A percentile compares a stretch with the other conserved stretches of the same genome.
These are phyloP conservation scores for Cinclus cinclus DNA, from an alignment of 2,113 vertebrate genomes.

Conservation along the genomic window DNA sequence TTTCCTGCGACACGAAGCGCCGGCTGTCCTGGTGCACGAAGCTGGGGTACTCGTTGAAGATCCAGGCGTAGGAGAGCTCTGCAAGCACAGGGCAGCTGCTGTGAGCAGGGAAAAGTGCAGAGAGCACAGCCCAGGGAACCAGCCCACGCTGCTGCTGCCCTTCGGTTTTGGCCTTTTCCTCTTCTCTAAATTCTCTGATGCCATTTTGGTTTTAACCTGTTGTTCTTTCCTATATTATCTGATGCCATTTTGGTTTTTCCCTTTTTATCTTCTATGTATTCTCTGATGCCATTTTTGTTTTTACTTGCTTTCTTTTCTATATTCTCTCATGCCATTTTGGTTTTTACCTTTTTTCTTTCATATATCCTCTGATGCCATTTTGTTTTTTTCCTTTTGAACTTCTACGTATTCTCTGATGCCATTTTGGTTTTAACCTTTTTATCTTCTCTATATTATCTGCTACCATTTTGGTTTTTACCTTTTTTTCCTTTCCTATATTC, in stretches of 20 bases:
- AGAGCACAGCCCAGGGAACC: fast-evolving
- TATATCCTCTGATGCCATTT: not conserved
- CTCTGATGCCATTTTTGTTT: not conserved
- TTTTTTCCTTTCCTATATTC: not conserved
- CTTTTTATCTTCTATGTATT: not conserved
- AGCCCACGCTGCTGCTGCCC: fast-evolving
- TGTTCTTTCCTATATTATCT: not conserved
- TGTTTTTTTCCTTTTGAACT: not conserved
- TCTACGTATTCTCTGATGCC: not conserved
- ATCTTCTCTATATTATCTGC: not conserved
- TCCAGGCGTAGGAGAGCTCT: slow-evolving; percentile 96
- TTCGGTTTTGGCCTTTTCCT: not conserved
- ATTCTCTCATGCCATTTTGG: not conserved
- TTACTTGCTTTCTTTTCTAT: no score
- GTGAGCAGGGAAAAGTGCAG: fast-evolving
- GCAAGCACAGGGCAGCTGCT: slow-evolving; percentile 9
- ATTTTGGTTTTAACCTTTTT: not conserved
- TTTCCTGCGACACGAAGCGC: slow-evolving; percentile 94
- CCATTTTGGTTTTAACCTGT: not conserved
- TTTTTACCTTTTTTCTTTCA: not conserved
- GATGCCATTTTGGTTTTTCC: not conserved
- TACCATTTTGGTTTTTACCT: not conserved
- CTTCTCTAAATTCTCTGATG: not conserved
- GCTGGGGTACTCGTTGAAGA: slow-evolving; percentile 93
- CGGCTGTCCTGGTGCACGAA: slow-evolving; percentile 92